These are phyloP conservation scores for Polyploca ridens DNA, from an alignment of 2,888 invertebrate species.

Conservation along the genomic window DNA sequence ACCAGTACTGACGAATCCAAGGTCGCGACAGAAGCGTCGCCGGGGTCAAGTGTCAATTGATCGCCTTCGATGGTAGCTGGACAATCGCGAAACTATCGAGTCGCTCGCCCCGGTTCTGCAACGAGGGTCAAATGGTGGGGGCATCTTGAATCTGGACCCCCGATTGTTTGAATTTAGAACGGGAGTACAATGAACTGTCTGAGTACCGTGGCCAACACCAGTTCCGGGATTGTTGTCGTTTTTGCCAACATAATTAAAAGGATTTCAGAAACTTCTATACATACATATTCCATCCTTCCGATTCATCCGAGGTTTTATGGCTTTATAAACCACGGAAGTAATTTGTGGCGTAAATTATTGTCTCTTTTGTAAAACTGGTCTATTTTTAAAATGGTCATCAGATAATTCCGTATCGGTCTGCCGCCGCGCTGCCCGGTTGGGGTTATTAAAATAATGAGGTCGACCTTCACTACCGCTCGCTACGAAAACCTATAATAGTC, in stretches of 20 bases:
- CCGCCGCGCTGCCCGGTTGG: constrained; percentile 39
- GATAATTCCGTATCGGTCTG: constrained; percentile 33
- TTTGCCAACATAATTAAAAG: too few relatives aligned
- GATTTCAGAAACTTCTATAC: too few relatives aligned
- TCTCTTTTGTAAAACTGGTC: constrained; percentile 16
- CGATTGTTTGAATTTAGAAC: constrained; percentile 59
- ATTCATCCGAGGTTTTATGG: too few relatives aligned
- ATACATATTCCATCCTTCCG: too few relatives aligned
- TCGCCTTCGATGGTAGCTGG: constrained; percentile 74
- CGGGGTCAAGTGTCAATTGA: constrained; percentile 80
- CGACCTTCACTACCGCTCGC: constrained; percentile 58
- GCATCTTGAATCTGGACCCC: constrained; percentile 71
- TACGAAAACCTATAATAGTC: constrained; percentile 44
- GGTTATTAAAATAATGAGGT: constrained; percentile 66
- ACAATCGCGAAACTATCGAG: constrained; percentile 66
- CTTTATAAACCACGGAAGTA: neutral
- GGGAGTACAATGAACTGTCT: constrained; percentile 53
- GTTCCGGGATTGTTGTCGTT: neutral
- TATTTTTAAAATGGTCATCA: constrained; percentile 32
- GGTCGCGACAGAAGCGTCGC: constrained; percentile 69
- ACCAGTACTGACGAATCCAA: constrained; percentile 69
- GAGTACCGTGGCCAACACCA: neutral
- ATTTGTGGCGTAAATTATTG: neutral
- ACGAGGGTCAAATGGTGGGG: constrained; percentile 77
- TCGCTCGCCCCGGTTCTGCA: constrained; percentile 62